These are phyloP conservation scores for Ceratosolen fusciceps DNA, from an alignment of 1,140 invertebrate species.

Conservation along the genomic window DNA sequence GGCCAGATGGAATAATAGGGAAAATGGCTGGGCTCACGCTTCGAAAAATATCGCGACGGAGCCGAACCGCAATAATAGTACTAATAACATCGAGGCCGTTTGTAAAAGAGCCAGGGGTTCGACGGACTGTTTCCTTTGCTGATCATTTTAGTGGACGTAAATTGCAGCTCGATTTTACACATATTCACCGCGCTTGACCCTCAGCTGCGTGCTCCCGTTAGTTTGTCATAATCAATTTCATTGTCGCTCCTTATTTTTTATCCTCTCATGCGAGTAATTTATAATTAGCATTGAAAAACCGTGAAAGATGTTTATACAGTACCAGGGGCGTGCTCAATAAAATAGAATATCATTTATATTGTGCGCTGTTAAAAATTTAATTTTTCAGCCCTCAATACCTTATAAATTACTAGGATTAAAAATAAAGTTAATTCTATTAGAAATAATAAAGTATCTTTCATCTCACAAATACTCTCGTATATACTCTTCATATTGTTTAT, in stretches of 20 bases:
- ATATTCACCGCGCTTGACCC: slow-evolving; percentile 16
- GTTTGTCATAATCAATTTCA: background rate
- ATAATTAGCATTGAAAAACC: too few species aligned
- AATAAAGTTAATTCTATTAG: too few species aligned
- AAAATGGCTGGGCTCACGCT: slow-evolving; percentile 13
- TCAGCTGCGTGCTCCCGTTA: background rate
- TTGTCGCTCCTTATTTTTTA: background rate
- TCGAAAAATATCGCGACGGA: slow-evolving; percentile 35
- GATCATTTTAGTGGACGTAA: background rate
- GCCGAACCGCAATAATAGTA: background rate
- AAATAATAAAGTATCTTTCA: too few species aligned
- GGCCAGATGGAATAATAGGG: slow-evolving; percentile 47
- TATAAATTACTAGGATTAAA: too few species aligned
- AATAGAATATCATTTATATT: background rate
- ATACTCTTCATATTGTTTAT: too few species aligned
- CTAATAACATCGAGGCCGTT: slow-evolving; percentile 23
- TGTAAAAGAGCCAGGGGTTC: background rate
- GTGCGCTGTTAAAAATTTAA: too few species aligned
- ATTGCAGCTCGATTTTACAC: slow-evolving; percentile 13
- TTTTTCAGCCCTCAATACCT: too few species aligned
- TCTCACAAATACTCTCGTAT: too few species aligned
- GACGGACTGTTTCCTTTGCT: background rate
- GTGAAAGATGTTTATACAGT: background rate
- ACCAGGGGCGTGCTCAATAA: background rate
- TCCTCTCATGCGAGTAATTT: background rate